These are phyloP conservation scores for Xestia ashworthii DNA, from an alignment of 2,888 invertebrate genomes.

Conservation along the genomic window DNA sequence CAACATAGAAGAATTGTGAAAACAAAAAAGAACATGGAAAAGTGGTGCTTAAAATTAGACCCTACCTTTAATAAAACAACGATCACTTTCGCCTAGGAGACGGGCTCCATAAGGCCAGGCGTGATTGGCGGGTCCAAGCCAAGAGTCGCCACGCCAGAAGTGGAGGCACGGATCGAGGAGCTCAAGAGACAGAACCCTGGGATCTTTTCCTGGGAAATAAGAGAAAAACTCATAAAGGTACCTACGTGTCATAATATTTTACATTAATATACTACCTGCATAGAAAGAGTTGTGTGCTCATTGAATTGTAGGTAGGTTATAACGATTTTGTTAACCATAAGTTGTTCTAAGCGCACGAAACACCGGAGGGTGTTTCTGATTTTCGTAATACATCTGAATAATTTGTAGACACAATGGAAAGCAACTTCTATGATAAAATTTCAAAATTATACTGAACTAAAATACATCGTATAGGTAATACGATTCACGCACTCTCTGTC, in stretches of 20 bases:
- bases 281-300: neutral
- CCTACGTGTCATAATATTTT: slow-evolving; percentile 60
- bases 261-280: neutral
- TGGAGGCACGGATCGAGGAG: slow-evolving; percentile 97
- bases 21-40: neutral
- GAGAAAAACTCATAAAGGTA: slow-evolving; percentile 97
- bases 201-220: slow-evolving; percentile 98
- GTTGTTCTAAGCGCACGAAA: too few species aligned
- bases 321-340: too few species aligned
- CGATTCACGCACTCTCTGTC: too few species aligned
- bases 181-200: slow-evolving; percentile 97
- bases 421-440: too few species aligned
- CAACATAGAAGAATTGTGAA: neutral
- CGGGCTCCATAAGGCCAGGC: slow-evolving; percentile 98
- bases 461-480: too few species aligned
- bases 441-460: too few species aligned
- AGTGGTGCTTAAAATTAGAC: slow-evolving; percentile 44
- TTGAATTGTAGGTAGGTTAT: neutral
- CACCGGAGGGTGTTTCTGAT: too few species aligned
- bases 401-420: too few species aligned
- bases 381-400: too few species aligned
- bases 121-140: slow-evolving; percentile 98
- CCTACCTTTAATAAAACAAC: slow-evolving; percentile 62
- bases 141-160: slow-evolving; percentile 97
- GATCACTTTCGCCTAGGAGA: slow-evolving; percentile 92